Percentiles rank a stretch among this genome's conserved stretches.
These are phyloP conservation scores for Enteromius thamalakanensis DNA, from an alignment of 2,797 vertebrate genomes.

Conservation along the genomic window DNA sequence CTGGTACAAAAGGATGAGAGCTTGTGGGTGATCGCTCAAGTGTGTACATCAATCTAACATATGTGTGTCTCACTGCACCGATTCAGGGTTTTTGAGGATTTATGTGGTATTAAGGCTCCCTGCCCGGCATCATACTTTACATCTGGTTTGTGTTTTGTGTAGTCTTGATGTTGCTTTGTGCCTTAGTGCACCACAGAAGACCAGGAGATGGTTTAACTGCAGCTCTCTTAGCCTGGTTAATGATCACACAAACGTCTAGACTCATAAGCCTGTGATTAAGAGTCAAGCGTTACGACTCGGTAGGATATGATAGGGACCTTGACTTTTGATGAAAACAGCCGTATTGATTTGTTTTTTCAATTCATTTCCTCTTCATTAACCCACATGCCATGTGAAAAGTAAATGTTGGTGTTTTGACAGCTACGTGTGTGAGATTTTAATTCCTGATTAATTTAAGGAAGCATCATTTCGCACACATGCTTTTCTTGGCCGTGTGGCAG, in stretches of 20 bases:
- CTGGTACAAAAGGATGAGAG: slow-evolving; percentile 33
- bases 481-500: slow-evolving; percentile 64
- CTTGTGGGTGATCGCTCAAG: slow-evolving; percentile 37
- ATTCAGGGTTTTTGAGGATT: slow-evolving; percentile 26
- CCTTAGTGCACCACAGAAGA: slow-evolving; percentile 19
- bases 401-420: slow-evolving; percentile 72
- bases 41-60: slow-evolving; percentile 22
- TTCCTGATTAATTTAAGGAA: slow-evolving; percentile 75
- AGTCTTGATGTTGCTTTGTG: slow-evolving; percentile 19
- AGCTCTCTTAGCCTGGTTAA: slow-evolving; percentile 50
- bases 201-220: slow-evolving; percentile 14
- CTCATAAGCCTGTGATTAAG: slow-evolving; percentile 44
- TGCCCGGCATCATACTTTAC: slow-evolving; percentile 25
- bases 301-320: neutral
- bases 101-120: slow-evolving; percentile 30
- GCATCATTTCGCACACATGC: slow-evolving; percentile 63
- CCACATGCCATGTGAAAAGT: slow-evolving; percentile 57
- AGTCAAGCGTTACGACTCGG: slow-evolving; percentile 13
- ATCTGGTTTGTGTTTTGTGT: slow-evolving; percentile 25
- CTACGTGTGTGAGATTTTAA: slow-evolving; percentile 68
- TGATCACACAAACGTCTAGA: slow-evolving; percentile 60
- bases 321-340: slow-evolving; percentile 18
- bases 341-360: slow-evolving; percentile 41
- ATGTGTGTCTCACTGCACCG: slow-evolving; percentile 17
- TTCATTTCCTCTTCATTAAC: slow-evolving; percentile 44